Percentiles rank a stretch among this genome's conserved stretches.
phyloP scores from a whole-genome alignment of 2,113 vertebrate genomes.

The Rhineura floridana region DNA sequence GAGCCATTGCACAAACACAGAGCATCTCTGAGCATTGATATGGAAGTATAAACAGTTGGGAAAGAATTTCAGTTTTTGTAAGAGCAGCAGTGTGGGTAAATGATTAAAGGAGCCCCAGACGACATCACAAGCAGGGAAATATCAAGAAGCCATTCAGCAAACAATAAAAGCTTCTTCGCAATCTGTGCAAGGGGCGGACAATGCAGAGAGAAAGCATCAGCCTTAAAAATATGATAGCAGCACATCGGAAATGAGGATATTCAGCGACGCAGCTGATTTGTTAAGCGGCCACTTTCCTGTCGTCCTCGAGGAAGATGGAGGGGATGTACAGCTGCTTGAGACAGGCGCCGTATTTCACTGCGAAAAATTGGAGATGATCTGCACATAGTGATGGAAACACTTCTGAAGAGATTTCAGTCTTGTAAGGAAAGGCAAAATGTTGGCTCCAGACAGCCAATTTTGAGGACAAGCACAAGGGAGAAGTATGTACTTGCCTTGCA shows the following conservation, averaged over 20 bases:
- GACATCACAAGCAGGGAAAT: conserved; percentile 54
- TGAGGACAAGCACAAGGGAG: conserved; percentile 44
- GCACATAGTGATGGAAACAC: conserved; percentile 51
- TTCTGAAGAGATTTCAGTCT: conserved; percentile 68
- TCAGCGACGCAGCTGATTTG: conserved; percentile 56
- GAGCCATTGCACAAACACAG: neutral
- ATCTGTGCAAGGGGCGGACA: conserved; percentile 56
- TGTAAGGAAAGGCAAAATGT: conserved; percentile 65
- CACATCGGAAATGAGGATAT: conserved; percentile 42
- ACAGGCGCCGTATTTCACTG: conserved; percentile 57
- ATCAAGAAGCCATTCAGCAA: conserved; percentile 61
- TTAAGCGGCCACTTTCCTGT: conserved; percentile 66
- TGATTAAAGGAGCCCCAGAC: conserved; percentile 37
- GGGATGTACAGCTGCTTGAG: conserved; percentile 43
- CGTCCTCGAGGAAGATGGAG: conserved; percentile 65
- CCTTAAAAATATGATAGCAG: conserved; percentile 56
- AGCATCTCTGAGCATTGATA: neutral
- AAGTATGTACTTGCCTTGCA: neutral
- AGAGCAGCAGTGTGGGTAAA: conserved; percentile 12
- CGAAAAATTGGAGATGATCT: conserved; percentile 51
- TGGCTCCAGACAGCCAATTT: conserved; percentile 63
- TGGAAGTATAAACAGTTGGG: conserved; percentile 44
- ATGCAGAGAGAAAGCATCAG: conserved; percentile 46
- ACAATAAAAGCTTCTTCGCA: conserved; percentile 59
- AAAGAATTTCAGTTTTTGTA: neutral